Evolutionary conservation across 2,888 invertebrate genomes (phyloP).

Genomic region (Gymnocheta viridis): DNA sequence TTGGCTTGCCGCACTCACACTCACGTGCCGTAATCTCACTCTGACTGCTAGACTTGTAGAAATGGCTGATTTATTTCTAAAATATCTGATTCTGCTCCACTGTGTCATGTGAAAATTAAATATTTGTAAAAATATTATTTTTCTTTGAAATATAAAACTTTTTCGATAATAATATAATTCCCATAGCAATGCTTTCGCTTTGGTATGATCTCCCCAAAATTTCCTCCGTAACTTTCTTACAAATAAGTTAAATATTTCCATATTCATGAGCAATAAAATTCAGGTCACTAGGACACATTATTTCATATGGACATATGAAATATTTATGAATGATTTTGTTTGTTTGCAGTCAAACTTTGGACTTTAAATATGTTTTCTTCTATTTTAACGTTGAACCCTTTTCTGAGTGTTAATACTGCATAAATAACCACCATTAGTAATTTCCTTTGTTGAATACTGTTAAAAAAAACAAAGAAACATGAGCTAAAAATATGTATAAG

Average conservation of each 20-base stretch:
- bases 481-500: constrained; percentile 30
- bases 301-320: constrained; percentile 16
- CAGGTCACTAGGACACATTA: constrained; percentile 64
- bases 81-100: too few species aligned
- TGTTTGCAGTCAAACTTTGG: background rate
- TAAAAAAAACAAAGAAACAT: constrained; percentile 22
- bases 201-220: background rate
- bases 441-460: constrained; percentile 48
- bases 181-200: too few species aligned
- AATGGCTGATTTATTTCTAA: too few species aligned
- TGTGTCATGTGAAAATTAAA: too few species aligned
- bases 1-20: too few species aligned
- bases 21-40: too few species aligned
- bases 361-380: constrained; percentile 29
- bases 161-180: too few species aligned
- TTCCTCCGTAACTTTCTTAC: background rate
- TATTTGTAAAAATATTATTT: too few species aligned
- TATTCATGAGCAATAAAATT: constrained; percentile 44
- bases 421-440: constrained; percentile 60
- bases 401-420: constrained; percentile 48
- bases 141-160: too few species aligned
- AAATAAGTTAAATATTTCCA: constrained; percentile 54
- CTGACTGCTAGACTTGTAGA: too few species aligned
- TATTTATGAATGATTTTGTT: constrained; percentile 38
- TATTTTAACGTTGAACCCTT: constrained; percentile 36